Evolutionary conservation across 35 echinoderm and acorn worm genomes (phyloP).

Genomic region (Ophiothrix spiculata): DNA sequence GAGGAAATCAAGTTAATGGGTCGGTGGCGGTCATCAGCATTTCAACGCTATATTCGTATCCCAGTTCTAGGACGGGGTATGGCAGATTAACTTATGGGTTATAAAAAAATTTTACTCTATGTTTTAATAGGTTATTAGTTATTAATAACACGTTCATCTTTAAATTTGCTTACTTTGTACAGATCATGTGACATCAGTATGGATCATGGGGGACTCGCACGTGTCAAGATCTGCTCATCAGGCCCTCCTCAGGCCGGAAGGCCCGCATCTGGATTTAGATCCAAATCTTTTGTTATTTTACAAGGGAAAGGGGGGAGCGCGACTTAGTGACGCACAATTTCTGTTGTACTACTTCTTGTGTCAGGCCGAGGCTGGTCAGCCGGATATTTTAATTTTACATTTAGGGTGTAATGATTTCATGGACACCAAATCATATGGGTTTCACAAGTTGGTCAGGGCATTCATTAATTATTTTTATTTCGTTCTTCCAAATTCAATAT

Average conservation of each 20-base stretch:
- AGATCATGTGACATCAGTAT: too few relatives aligned
- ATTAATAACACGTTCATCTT: too few relatives aligned
- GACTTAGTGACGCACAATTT: background rate
- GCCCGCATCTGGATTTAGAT: background rate
- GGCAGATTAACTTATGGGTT: too few relatives aligned
- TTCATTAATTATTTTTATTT: background rate
- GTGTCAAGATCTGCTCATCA: background rate
- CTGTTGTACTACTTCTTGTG: background rate
- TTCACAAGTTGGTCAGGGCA: background rate
- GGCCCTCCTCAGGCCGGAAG: background rate
- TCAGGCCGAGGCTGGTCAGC: background rate
- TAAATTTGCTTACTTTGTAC: too few relatives aligned
- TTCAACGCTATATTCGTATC: conserved; percentile 10
- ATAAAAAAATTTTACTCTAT: too few relatives aligned
- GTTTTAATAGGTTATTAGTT: too few relatives aligned
- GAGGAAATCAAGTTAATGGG: conserved; percentile 46
- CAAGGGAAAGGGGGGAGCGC: background rate
- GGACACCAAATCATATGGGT: background rate
- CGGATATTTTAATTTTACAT: background rate
- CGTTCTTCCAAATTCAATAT: background rate
- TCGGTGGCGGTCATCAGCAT: conserved; percentile 21
- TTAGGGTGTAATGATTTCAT: background rate
- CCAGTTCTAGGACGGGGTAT: too few relatives aligned
- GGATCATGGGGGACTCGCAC: background rate
- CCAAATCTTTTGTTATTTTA: background rate